Conservation (phyloP, 2,113 vertebrate species). For the Grantiella picta region DNA sequence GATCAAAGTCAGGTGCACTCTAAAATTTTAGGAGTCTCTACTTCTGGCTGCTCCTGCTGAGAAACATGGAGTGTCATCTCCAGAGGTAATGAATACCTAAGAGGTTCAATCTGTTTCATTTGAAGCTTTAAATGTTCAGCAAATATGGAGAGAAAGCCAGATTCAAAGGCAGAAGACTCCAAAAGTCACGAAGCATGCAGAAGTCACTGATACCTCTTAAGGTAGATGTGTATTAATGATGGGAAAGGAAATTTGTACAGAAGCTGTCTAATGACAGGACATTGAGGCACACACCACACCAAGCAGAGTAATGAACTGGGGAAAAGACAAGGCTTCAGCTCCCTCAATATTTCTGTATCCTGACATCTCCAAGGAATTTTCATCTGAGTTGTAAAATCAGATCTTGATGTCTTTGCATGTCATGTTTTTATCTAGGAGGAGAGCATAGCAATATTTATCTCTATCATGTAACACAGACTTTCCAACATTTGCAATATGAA, state of each 20-base stretch:
- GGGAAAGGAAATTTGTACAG: not conserved
- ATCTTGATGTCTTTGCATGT: not conserved
- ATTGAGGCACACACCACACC: not conserved
- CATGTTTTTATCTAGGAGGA: not conserved
- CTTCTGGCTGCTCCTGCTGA: not conserved
- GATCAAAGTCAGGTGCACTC: constrained; percentile 4
- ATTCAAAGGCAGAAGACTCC: not conserved
- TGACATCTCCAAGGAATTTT: not conserved
- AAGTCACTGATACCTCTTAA: not conserved
- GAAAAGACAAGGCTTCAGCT: not conserved
- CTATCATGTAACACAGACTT: not conserved
- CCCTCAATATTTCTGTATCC: not conserved
- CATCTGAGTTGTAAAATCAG: not conserved
- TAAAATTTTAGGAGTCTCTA: not conserved
- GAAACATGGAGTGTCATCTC: not conserved
- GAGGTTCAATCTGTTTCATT: not conserved
- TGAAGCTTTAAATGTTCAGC: not conserved
- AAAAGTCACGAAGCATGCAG: not conserved
- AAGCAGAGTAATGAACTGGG: not conserved
- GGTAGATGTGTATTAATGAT: not conserved
- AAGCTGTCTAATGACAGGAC: not conserved
- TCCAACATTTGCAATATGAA: not conserved
- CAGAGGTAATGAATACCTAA: not conserved
- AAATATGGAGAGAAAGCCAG: not conserved
- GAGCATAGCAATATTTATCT: not conserved